These are phyloP conservation scores for Heliconius ethilla DNA, from an alignment of 2,888 invertebrate genomes.

Conservation along the genomic window DNA sequence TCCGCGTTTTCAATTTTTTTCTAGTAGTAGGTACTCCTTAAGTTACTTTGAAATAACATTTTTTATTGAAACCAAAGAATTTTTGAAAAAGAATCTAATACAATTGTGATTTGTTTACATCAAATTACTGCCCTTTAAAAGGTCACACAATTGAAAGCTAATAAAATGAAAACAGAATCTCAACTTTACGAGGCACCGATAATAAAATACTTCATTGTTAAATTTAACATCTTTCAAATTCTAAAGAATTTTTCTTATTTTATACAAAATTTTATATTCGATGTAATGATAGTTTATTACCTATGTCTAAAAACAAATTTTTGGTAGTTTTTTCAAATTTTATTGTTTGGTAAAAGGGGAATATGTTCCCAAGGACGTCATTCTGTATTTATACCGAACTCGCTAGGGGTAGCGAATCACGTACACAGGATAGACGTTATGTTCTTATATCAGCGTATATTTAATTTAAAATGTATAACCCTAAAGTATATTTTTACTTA, in stretches of 20 bases:
- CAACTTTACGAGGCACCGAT: slow-evolving; percentile 22
- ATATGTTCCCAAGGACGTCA: slow-evolving; percentile 71
- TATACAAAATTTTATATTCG: slow-evolving; percentile 7
- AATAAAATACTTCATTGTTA: slow-evolving; percentile 10
- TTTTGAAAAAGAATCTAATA: not conserved
- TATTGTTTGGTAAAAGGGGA: slow-evolving; percentile 62
- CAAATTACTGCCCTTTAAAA: slow-evolving; percentile 19
- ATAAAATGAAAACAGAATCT: slow-evolving; percentile 31
- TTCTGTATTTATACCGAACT: slow-evolving; percentile 60
- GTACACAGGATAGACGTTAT: slow-evolving; percentile 48
- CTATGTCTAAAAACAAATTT: slow-evolving; percentile 54
- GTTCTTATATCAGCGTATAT: slow-evolving; percentile 18
- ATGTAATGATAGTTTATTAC: slow-evolving; percentile 55
- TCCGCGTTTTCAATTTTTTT: too few species aligned
- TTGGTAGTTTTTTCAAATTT: slow-evolving; percentile 59
- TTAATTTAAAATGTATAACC: slow-evolving; percentile 34
- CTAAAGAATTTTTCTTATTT: slow-evolving; percentile 11
- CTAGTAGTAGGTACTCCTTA: too few species aligned
- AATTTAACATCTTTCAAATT: slow-evolving; percentile 1
- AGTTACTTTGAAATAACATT: too few species aligned
- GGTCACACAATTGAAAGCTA: slow-evolving; percentile 26
- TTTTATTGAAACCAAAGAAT: not conserved
- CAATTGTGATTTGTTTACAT: not conserved
- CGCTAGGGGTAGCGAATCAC: slow-evolving; percentile 60
- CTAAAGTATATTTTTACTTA: slow-evolving; percentile 36